A percentile compares a stretch with the other conserved stretches of the same genome.
Conservation (phyloP, 1,140 invertebrate genomes). For the Akabosia matsudoensis region DNA sequence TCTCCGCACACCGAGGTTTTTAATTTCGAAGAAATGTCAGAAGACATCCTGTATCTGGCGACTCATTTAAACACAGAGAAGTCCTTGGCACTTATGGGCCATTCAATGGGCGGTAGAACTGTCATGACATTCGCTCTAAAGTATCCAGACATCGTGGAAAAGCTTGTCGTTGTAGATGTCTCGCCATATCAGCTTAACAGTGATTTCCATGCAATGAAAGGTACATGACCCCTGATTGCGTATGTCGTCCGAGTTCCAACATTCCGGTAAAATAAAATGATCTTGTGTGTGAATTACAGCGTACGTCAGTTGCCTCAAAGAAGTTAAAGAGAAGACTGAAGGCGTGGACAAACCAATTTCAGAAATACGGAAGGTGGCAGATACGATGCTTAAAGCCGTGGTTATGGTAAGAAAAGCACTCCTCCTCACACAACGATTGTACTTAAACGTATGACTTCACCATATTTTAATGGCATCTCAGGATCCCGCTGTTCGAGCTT, state of each 20-base stretch:
- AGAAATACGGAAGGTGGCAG: conserved; percentile 61
- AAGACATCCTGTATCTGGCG: conserved; percentile 68
- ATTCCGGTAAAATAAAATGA: not conserved
- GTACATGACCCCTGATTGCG: conserved; percentile 2
- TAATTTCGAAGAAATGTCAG: conserved; percentile 67
- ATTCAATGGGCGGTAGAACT: conserved; percentile 85
- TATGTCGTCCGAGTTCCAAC: not conserved
- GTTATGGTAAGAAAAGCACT: conserved; percentile 52
- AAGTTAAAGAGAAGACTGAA: not conserved
- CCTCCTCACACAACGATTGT: not conserved
- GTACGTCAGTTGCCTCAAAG: not conserved
- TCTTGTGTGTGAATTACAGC: not conserved
- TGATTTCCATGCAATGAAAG: conserved; percentile 60
- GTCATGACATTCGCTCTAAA: conserved; percentile 74
- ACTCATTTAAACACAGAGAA: conserved; percentile 61
- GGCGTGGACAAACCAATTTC: conserved; percentile 58
- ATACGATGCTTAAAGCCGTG: conserved; percentile 55
- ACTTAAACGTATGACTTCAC: not conserved
- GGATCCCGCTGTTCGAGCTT: conserved; percentile 59
- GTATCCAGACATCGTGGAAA: conserved; percentile 71
- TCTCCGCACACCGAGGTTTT: conserved; percentile 72
- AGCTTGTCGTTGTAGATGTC: conserved; percentile 78
- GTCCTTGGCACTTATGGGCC: conserved; percentile 69
- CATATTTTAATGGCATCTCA: conserved; percentile 43
- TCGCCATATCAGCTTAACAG: conserved; percentile 68